A percentile compares a stretch with the other conserved stretches of the same genome.
Evolutionary conservation across 2,113 vertebrate species (phyloP).

Genomic region (Tachuris rubrigastra): DNA sequence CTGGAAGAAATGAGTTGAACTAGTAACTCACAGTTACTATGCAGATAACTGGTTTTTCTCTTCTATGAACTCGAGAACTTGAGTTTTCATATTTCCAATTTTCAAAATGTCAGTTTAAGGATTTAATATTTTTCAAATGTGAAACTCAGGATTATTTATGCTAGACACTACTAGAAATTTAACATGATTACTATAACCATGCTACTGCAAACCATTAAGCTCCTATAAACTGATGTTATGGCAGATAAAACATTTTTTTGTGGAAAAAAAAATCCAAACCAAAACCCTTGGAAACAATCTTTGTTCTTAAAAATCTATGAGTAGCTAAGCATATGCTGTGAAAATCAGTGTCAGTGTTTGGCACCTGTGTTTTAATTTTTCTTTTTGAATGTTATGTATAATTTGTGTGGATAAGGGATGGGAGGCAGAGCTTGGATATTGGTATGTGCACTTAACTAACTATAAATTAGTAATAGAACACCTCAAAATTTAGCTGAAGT

Average conservation of each 20-base stretch:
- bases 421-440: background rate
- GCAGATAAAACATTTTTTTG: fast-evolving
- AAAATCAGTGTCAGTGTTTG: background rate
- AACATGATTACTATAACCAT: background rate
- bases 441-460: background rate
- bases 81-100: background rate
- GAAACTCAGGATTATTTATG: background rate
- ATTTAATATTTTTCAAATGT: background rate
- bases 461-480: background rate
- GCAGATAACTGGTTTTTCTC: background rate
- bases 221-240: background rate
- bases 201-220: background rate
- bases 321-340: background rate
- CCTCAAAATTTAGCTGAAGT: background rate
- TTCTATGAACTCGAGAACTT: background rate
- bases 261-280: background rate
- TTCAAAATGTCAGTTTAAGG: background rate
- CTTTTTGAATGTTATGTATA: background rate
- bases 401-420: background rate
- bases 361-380: background rate
- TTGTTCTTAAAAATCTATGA: background rate
- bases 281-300: background rate
- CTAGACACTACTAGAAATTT: background rate
- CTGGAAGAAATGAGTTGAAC: background rate
- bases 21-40: background rate